These are phyloP conservation scores for Metallyticus violacea DNA, from an alignment of 2,888 invertebrate species.

Conservation along the genomic window DNA sequence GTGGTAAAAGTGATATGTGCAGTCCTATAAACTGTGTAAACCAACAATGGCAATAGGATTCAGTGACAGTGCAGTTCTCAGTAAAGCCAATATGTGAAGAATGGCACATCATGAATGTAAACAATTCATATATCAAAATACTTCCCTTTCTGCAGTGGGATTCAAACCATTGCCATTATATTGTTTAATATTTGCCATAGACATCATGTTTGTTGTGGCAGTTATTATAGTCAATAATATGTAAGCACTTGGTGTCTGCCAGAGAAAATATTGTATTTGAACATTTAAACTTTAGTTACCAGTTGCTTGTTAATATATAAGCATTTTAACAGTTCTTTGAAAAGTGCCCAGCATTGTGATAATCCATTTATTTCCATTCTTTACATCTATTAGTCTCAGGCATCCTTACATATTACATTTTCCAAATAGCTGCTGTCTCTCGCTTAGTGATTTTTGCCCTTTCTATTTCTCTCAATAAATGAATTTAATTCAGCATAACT, in stretches of 20 bases:
- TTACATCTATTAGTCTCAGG: neutral
- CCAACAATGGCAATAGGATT: neutral
- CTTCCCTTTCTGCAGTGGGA: neutral
- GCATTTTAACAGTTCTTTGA: neutral
- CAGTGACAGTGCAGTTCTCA: too few species aligned
- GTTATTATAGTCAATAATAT: neutral
- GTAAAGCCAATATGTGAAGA: too few species aligned
- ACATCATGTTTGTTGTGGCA: neutral
- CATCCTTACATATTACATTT: neutral
- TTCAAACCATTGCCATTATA: neutral
- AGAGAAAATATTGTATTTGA: neutral
- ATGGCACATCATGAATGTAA: neutral
- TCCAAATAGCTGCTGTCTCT: neutral
- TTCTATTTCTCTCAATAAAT: too few species aligned
- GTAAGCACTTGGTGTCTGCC: neutral
- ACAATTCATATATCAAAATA: neutral
- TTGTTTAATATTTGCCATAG: neutral
- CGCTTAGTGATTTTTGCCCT: neutral
- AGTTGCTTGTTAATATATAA: neutral
- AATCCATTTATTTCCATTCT: neutral
- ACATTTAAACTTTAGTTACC: neutral
- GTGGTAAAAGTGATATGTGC: neutral
- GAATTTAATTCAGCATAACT: neutral
- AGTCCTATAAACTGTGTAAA: neutral
- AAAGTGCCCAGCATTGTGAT: neutral